A percentile compares a stretch with the other conserved stretches of the same genome.
These are phyloP conservation scores for Tineola bisselliella DNA, from an alignment of 2,888 invertebrate species.

Conservation along the genomic window DNA sequence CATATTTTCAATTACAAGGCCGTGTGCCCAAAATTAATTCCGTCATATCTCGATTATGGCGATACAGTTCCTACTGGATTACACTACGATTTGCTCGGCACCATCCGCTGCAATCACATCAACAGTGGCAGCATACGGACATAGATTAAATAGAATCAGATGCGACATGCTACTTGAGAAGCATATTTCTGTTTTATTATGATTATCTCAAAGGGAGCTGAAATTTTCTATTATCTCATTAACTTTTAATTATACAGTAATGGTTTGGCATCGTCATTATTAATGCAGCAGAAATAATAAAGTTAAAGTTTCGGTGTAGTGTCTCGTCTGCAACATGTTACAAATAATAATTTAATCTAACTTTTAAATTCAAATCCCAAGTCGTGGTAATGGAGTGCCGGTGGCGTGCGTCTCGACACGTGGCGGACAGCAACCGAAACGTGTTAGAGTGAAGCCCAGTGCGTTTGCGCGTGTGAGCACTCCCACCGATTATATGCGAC, in stretches of 20 bases:
- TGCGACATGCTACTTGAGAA: too few species aligned
- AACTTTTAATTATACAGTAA: too few species aligned
- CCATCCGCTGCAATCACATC: constrained; percentile 41
- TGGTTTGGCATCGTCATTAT: too few species aligned
- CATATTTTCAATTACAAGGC: constrained; percentile 51
- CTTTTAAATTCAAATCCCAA: constrained; percentile 21
- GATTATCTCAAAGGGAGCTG: too few species aligned
- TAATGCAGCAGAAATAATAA: too few species aligned
- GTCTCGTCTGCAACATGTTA: neutral
- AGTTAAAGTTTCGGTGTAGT: neutral
- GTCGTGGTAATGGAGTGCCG: constrained; percentile 58
- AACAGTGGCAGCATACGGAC: constrained; percentile 30
- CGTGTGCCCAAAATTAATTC: constrained; percentile 55
- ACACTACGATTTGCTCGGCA: constrained; percentile 51
- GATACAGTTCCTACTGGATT: constrained; percentile 51
- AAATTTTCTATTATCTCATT: too few species aligned
- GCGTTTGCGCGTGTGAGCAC: constrained; percentile 27
- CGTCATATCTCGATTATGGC: constrained; percentile 47
- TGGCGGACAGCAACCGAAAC: constrained; percentile 11
- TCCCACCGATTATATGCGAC: constrained; percentile 58
- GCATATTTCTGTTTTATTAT: too few species aligned
- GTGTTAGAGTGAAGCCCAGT: neutral
- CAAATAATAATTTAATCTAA: neutral
- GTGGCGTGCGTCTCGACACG: constrained; percentile 16
- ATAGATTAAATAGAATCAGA: constrained; percentile 27